Conservation (phyloP, 35 echinoderm and acorn worm genomes). For the Heliocidaris tuberculata region DNA sequence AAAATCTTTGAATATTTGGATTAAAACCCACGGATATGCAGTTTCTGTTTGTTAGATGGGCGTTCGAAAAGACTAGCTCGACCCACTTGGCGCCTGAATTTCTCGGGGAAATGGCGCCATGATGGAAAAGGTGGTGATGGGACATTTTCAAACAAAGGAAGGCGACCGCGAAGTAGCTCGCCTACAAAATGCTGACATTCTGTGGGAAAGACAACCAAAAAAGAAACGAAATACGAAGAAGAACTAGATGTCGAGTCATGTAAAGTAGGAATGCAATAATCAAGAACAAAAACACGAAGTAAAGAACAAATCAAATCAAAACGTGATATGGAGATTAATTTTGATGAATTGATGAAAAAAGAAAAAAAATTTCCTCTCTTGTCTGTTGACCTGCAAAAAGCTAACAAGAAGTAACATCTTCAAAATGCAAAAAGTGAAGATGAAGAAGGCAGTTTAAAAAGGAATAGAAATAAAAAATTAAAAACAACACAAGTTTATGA, state of each 20-base stretch:
- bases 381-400: too few species aligned
- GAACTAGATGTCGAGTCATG: background rate
- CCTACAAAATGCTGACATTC: background rate
- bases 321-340: too few species aligned
- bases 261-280: background rate
- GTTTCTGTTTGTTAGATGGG: background rate
- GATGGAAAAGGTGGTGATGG: slow-evolving; percentile 29
- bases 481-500: too few species aligned
- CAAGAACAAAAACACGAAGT: background rate
- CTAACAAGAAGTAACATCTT: too few species aligned
- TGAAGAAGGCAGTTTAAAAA: too few species aligned
- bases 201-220: background rate
- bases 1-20: background rate
- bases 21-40: background rate
- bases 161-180: background rate
- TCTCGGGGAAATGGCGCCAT: background rate
- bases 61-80: background rate
- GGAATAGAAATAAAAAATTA: too few species aligned
- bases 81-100: background rate
- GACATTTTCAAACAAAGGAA: slow-evolving; percentile 22
- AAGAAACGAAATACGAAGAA: background rate
- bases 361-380: too few species aligned
- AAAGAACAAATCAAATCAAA: background rate
- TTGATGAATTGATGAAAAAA: too few species aligned
- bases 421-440: too few species aligned